A percentile compares a stretch with the other conserved stretches of the same genome.
Evolutionary conservation across 2,113 vertebrate species (phyloP).

Genomic region (Carettochelys insculpta): DNA sequence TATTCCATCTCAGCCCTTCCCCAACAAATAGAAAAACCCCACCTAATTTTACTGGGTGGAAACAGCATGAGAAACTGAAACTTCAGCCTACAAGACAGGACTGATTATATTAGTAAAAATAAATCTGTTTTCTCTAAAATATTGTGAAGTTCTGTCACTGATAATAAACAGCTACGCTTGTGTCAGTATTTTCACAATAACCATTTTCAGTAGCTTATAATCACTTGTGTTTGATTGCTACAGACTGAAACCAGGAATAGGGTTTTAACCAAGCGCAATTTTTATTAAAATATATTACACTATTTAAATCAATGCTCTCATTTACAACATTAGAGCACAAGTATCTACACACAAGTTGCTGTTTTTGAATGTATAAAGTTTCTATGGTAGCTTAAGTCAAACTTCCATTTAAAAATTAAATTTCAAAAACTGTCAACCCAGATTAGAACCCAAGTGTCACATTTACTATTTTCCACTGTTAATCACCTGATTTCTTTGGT

Average conservation of each 20-base stretch:
- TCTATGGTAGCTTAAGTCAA: neutral
- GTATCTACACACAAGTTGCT: neutral
- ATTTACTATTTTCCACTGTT: neutral
- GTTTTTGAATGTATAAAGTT: neutral
- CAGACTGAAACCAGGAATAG: neutral
- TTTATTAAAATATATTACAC: neutral
- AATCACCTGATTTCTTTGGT: neutral
- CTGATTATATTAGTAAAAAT: slow-evolving; percentile 27
- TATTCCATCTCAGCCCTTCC: neutral
- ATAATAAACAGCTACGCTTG: neutral
- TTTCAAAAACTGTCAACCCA: neutral
- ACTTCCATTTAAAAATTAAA: neutral
- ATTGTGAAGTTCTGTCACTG: neutral
- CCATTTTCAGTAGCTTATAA: neutral
- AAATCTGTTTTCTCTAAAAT: slow-evolving; percentile 39
- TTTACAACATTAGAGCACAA: neutral
- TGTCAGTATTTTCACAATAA: slow-evolving; percentile 11
- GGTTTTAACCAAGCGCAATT: neutral
- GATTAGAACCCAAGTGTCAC: neutral
- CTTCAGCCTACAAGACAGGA: neutral
- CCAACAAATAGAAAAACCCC: neutral
- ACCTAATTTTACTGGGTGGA: neutral
- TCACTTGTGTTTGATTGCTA: neutral
- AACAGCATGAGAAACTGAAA: neutral
- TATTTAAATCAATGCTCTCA: neutral